Conservation (phyloP, 2,797 vertebrate genomes). For the Acipenser ruthenus region DNA sequence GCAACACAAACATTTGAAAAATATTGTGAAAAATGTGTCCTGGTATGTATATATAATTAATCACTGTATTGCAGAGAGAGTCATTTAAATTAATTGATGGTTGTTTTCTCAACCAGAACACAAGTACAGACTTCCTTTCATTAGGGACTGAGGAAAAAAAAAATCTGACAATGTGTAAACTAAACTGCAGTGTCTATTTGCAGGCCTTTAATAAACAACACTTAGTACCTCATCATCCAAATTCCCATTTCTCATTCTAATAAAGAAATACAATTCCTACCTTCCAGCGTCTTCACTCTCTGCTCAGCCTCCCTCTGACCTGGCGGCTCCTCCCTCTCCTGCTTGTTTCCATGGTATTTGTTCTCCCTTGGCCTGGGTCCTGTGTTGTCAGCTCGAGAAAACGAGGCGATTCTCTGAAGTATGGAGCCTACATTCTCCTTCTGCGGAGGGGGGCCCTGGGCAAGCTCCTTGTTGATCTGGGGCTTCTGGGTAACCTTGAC, state of each 20-base stretch:
- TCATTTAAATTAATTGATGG: too few relatives aligned
- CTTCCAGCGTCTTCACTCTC: slow-evolving; percentile 8
- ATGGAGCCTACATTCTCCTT: slow-evolving; percentile 53
- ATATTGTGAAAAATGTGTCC: too few relatives aligned
- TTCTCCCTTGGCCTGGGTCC: slow-evolving; percentile 1
- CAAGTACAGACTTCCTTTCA: background rate
- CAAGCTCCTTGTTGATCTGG: background rate
- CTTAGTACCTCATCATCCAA: too few relatives aligned
- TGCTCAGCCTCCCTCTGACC: background rate
- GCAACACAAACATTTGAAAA: too few relatives aligned
- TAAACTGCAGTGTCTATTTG: background rate
- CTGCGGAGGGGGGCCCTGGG: slow-evolving; percentile 1
- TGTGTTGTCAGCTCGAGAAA: slow-evolving; percentile 35
- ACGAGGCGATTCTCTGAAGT: slow-evolving; percentile 56
- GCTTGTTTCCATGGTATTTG: slow-evolving; percentile 28
- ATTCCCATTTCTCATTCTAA: background rate
- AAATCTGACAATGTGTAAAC: background rate
- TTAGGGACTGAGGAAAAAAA: background rate
- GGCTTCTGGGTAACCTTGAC: slow-evolving; percentile 10
- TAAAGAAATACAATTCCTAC: slow-evolving; percentile 4
- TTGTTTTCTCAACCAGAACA: background rate
- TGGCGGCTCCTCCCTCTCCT: slow-evolving; percentile 20
- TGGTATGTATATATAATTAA: too few relatives aligned
- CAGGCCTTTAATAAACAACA: too few relatives aligned
- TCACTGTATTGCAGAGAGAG: too few relatives aligned